Conservation (phyloP, 2,888 invertebrate species). For the Calephelis perditalis region DNA sequence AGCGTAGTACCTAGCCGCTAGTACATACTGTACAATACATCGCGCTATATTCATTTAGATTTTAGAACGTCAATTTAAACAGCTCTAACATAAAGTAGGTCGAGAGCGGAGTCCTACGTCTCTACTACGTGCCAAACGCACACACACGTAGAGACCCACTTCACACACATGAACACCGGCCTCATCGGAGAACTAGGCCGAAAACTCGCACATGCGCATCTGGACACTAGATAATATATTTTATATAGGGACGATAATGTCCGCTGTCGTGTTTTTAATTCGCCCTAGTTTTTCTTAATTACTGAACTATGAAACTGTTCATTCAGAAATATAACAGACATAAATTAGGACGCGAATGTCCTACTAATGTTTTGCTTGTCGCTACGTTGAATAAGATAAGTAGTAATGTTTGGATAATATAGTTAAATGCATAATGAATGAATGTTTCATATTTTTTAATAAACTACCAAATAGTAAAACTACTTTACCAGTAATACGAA, state of each 20-base stretch:
- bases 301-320: constrained; percentile 8
- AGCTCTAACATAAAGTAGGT: constrained; percentile 46
- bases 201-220: constrained; percentile 56
- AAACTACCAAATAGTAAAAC: no score
- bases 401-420: no score
- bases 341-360: neutral
- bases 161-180: constrained; percentile 34
- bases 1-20: no score
- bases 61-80: constrained; percentile 31
- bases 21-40: neutral
- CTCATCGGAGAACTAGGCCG: constrained; percentile 56
- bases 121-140: constrained; percentile 44
- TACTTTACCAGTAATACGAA: no score
- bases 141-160: constrained; percentile 35
- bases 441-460: no score
- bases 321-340: constrained; percentile 1
- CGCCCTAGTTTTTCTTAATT: constrained; percentile 17
- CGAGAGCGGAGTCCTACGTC: constrained; percentile 45
- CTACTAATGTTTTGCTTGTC: neutral
- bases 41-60: constrained; percentile 21
- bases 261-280: constrained; percentile 11
- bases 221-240: constrained; percentile 29
- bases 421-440: no score
- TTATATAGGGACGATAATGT: constrained; percentile 19
- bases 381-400: no score